Evolutionary conservation across 2,113 vertebrate genomes (phyloP).

Genomic region (Aplodontia rufa): DNA sequence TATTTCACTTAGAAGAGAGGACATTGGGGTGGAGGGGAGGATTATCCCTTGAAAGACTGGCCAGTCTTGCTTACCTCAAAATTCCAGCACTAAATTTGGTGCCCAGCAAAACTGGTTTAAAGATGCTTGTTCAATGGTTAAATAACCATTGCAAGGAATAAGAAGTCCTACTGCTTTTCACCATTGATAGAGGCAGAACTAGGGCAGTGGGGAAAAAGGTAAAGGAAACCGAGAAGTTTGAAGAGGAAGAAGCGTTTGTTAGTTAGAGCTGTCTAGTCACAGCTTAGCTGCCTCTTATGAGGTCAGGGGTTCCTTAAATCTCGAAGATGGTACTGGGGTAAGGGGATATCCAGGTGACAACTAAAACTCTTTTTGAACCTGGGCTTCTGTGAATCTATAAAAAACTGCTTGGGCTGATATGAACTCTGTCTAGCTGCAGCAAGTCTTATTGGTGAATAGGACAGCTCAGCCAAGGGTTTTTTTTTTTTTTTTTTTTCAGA

Average conservation of each 20-base stretch:
- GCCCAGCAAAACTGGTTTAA: neutral
- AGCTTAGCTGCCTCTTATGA: neutral
- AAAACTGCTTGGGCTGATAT: neutral
- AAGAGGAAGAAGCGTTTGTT: neutral
- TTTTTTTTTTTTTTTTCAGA: too few relatives aligned
- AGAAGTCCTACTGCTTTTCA: neutral
- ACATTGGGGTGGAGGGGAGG: neutral
- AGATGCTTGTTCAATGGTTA: neutral
- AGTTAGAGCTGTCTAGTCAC: neutral
- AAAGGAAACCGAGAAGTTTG: neutral
- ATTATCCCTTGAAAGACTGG: neutral
- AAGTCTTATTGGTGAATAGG: slow-evolving; percentile 9
- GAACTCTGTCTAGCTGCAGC: slow-evolving; percentile 16
- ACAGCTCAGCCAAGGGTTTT: neutral
- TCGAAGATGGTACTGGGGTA: neutral
- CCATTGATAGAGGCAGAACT: neutral
- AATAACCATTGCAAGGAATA: neutral
- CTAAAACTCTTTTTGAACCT: neutral
- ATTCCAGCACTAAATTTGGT: neutral
- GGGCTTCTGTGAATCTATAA: neutral
- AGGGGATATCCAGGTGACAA: neutral
- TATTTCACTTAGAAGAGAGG: neutral
- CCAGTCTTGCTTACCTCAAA: neutral
- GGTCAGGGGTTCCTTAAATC: neutral
- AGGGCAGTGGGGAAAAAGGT: neutral